These are phyloP conservation scores for Lycorma delicatula DNA, from an alignment of 1,140 invertebrate genomes.

Conservation along the genomic window DNA sequence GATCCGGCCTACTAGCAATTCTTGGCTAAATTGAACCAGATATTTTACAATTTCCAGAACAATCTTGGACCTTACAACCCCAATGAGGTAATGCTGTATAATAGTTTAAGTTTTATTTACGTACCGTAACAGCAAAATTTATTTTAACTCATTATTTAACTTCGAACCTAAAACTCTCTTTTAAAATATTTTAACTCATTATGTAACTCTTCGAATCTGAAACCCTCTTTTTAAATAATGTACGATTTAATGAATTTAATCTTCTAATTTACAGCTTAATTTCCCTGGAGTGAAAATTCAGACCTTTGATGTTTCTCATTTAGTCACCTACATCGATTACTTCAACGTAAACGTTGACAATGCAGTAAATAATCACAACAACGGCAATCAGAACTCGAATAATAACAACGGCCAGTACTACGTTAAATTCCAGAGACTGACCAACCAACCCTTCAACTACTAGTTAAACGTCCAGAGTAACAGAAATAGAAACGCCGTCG, in stretches of 20 bases:
- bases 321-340: not conserved
- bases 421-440: slow-evolving; percentile 41
- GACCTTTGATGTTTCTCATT: not conserved
- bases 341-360: not conserved
- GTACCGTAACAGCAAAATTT: too few species aligned
- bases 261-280: not conserved
- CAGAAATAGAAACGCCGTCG: slow-evolving; percentile 41
- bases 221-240: too few species aligned
- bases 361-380: not conserved
- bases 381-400: not conserved
- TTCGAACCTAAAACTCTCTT: too few species aligned
- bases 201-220: too few species aligned
- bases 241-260: too few species aligned
- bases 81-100: slow-evolving; percentile 39
- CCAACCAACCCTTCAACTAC: slow-evolving; percentile 56
- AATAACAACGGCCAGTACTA: not conserved
- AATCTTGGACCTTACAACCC: slow-evolving; percentile 48
- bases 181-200: too few species aligned
- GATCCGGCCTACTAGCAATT: slow-evolving; percentile 47
- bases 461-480: slow-evolving; percentile 49
- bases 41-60: slow-evolving; percentile 43
- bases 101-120: too few species aligned
- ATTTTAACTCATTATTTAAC: too few species aligned
- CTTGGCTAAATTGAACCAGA: slow-evolving; percentile 41
- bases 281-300: not conserved